These are phyloP conservation scores for Tipula helvola DNA, from an alignment of 2,888 invertebrate genomes.

Conservation along the genomic window DNA sequence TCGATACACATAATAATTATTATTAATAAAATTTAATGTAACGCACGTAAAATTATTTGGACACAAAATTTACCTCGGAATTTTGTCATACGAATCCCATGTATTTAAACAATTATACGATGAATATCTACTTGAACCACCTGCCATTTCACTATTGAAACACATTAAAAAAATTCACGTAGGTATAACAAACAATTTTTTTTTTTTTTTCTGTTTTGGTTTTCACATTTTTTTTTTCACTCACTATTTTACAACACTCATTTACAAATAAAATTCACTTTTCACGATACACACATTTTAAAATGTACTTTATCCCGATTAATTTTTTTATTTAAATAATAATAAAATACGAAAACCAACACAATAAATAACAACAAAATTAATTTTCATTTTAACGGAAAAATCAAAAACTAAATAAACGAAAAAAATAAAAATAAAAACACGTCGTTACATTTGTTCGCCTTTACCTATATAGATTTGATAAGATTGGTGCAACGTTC, in stretches of 20 bases:
- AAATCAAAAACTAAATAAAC: not conserved
- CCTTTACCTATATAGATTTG: not conserved
- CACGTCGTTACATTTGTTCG: not conserved
- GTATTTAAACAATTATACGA: constrained; percentile 81
- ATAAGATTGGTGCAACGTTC: not conserved
- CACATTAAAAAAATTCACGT: not conserved
- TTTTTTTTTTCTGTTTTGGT: no score
- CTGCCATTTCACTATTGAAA: constrained; percentile 31
- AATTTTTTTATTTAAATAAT: no score
- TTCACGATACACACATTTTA: not conserved
- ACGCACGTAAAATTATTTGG: not conserved
- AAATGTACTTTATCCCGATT: no score
- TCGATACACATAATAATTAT: not conserved
- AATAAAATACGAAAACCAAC: not conserved
- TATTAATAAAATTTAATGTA: not conserved
- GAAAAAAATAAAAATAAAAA: not conserved
- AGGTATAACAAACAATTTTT: not conserved
- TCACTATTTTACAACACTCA: not conserved
- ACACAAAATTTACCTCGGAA: constrained; percentile 57
- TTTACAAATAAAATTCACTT: not conserved
- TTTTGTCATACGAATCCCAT: constrained; percentile 84
- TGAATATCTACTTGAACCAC: constrained; percentile 62
- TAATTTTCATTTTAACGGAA: not conserved
- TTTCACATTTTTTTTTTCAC: not conserved
- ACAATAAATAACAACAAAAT: not conserved